Conservation (phyloP, 2,113 vertebrate species). For the Campylomormyrus numenius region DNA sequence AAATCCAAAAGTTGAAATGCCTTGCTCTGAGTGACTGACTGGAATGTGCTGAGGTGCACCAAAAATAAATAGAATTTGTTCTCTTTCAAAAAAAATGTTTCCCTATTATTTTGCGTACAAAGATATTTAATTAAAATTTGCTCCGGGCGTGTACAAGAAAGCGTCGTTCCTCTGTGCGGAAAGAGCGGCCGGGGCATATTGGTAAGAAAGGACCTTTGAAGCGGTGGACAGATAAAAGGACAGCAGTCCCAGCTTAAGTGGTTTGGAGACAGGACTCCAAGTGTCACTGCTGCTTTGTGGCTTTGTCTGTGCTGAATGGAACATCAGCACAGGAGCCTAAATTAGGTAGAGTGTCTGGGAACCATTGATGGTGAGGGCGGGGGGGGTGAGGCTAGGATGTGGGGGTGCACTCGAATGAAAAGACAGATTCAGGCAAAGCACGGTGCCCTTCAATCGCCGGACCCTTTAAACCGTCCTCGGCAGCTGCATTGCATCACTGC, state of each 20-base stretch:
- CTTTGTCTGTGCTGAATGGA: background rate
- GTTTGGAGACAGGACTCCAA: background rate
- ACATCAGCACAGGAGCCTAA: constrained; percentile 11
- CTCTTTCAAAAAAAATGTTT: background rate
- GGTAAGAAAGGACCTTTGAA: background rate
- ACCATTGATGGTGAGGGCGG: background rate
- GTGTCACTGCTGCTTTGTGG: background rate
- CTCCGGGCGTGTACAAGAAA: background rate
- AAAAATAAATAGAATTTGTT: constrained; percentile 9
- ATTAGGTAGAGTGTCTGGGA: constrained; percentile 19
- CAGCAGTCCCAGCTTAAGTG: background rate
- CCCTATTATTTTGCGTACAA: background rate
- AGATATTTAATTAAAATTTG: constrained; percentile 19
- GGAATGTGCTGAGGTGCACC: background rate
- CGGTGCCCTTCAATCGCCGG: background rate
- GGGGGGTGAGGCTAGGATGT: background rate
- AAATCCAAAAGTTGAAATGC: background rate
- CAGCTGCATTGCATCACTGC: constrained; percentile 16
- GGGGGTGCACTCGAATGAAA: background rate
- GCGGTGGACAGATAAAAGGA: background rate
- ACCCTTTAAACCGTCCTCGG: background rate
- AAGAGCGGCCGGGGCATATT: background rate
- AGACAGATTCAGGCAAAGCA: background rate
- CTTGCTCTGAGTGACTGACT: background rate
- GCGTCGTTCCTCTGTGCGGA: background rate